phyloP scores from a whole-genome alignment of 2,888 invertebrate genomes.

The Steromphala cineraria region DNA sequence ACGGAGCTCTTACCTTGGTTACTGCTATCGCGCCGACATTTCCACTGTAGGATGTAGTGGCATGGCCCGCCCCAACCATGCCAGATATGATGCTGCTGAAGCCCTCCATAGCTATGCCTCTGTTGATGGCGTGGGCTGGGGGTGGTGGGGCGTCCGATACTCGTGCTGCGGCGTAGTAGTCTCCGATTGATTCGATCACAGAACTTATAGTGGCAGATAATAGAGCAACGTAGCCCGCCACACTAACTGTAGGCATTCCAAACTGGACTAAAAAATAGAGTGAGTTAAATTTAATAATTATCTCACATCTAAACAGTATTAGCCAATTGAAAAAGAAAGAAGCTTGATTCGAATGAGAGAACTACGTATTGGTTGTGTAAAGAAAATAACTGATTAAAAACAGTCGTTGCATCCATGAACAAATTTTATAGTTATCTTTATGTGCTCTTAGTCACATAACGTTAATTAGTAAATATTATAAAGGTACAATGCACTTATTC shows the following conservation, averaged over 20 bases:
- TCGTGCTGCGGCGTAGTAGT: slow-evolving; percentile 89
- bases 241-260: slow-evolving; percentile 65
- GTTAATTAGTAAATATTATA: no score
- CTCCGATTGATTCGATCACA: slow-evolving; percentile 80
- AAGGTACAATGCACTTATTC: no score
- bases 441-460: no score
- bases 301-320: no score
- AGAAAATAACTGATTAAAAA: no score
- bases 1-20: slow-evolving; percentile 80
- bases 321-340: no score
- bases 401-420: no score
- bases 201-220: slow-evolving; percentile 65
- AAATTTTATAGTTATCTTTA: no score
- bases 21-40: slow-evolving; percentile 93
- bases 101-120: slow-evolving; percentile 84
- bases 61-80: slow-evolving; percentile 89
- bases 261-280: slow-evolving; percentile 76
- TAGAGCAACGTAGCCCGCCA: slow-evolving; percentile 64
- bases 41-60: slow-evolving; percentile 91
- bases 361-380: no score
- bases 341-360: no score
- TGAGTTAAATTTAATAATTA: no score
- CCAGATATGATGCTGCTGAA: slow-evolving; percentile 88
- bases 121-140: slow-evolving; percentile 89
- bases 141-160: slow-evolving; percentile 85